phyloP scores from a whole-genome alignment of 2,888 invertebrate species.

The Microplitis deprimator region DNA sequence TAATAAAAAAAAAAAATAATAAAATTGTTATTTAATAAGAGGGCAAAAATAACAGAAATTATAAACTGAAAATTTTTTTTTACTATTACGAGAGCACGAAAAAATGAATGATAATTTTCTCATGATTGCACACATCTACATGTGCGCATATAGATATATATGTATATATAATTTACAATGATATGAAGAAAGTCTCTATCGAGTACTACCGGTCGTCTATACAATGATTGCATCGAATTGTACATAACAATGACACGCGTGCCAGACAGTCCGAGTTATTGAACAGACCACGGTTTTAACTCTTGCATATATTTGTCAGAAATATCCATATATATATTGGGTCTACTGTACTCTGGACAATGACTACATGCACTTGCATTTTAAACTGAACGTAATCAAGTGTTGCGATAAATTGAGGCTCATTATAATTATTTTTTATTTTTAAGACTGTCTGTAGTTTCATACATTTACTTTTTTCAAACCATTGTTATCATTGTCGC shows the following conservation, averaged over 20 bases:
- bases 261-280: neutral
- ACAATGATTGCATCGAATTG: conserved; percentile 12
- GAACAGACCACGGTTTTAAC: neutral
- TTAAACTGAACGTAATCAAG: neutral
- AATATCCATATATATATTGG: too few species aligned
- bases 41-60: too few species aligned
- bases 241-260: conserved; percentile 28
- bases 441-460: conserved; percentile 9
- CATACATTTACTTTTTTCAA: neutral
- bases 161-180: neutral
- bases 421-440: neutral
- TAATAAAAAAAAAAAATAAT: too few species aligned
- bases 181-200: conserved; percentile 22
- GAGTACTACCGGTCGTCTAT: conserved; percentile 13
- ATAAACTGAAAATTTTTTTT: too few species aligned
- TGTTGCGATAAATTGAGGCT: neutral
- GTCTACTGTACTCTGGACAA: too few species aligned
- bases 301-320: neutral
- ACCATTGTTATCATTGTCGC: too few species aligned
- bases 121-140: neutral
- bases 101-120: neutral
- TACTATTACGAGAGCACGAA: neutral
- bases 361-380: neutral
- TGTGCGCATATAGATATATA: too few species aligned
- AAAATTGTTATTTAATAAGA: too few species aligned